Evolutionary conservation across 2,113 vertebrate species (phyloP).

Genomic region (Ellobius talpinus): DNA sequence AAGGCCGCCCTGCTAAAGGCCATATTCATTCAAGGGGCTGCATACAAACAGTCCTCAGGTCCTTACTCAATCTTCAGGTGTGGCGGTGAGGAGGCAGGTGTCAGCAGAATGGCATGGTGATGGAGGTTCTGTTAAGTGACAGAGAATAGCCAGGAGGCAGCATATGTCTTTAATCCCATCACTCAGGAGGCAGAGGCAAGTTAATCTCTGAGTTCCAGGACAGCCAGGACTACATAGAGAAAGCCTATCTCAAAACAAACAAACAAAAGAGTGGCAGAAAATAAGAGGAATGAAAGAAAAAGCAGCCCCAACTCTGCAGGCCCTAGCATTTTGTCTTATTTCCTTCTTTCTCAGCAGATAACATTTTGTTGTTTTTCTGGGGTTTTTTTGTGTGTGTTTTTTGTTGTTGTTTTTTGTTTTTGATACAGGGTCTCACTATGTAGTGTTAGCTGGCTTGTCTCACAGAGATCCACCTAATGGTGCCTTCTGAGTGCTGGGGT

Average conservation of each 20-base stretch:
- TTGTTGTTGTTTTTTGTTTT: neutral
- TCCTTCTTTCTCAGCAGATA: neutral
- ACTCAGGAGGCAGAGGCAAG: neutral
- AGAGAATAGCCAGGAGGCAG: neutral
- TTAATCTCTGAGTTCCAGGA: neutral
- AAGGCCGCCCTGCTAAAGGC: neutral
- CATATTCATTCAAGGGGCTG: neutral
- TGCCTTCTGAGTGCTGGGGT: neutral
- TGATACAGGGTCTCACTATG: neutral
- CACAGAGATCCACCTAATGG: neutral
- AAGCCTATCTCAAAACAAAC: neutral
- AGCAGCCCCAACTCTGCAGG: rapidly evolving
- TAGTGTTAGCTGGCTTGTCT: neutral
- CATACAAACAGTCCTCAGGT: too few relatives aligned
- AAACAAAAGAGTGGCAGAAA: neutral
- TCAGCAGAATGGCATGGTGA: neutral
- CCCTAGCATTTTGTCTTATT: neutral
- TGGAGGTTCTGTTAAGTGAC: neutral
- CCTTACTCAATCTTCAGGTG: too few relatives aligned
- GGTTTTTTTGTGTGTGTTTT: neutral
- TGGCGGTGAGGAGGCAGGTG: neutral
- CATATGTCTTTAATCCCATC: neutral
- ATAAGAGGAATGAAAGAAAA: neutral
- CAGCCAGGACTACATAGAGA: neutral
- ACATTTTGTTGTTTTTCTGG: neutral